Evolutionary conservation across 2,888 invertebrate species (phyloP), one percentile per base, ranked within the genome.

Genomic region (Agonopterix alstromeriana): DNA sequence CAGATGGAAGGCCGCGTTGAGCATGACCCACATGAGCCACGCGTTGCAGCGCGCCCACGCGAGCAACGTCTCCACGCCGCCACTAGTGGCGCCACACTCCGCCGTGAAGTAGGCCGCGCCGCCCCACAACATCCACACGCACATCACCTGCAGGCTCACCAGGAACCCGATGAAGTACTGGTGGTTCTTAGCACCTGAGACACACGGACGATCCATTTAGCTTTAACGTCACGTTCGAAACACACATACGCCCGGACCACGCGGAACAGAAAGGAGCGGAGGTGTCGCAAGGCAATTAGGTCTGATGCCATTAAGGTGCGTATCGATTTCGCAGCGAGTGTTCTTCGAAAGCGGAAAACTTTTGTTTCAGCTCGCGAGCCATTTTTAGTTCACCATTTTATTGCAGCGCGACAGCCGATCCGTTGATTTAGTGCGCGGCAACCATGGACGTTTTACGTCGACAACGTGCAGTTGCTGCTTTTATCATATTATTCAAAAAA

Each of bases 81-180:
- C 77, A 36, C 51, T 55, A 42, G 67, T 71, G 43, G 79, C 84
- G 73, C 80, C 90, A 70, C 92, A 92, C 54, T 85, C 81, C 38
- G 77, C 82, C 50, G 82, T 83, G 90, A 93, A 94, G 80, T 93
- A 95, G 57, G 89, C 90, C 47, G 91, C 88, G 54, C 94, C 93
- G 53, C 98, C 98, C 76, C 94, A 94, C 51, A 97, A 71, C 91
- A 96, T 93, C 91, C 95, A 97, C 50, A 85, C 78, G 74, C 96
- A 95, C 93, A 97, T 95, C 38, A 92, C 81, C 51, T 96, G 88
- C 62, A 98, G 90, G 74, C 94, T 94, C 63, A 93, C 91, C 58
- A 99, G 91, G 82, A 97, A 98, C 44, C 95, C 95, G 74, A 99
- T 92, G 86, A 99, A 99, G 83, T 96, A 94, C 65, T 94, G 94